Percentiles rank a stretch among this genome's conserved stretches.
phyloP scores from a whole-genome alignment of 2,113 vertebrate species.

The Dasyornis broadbenti region DNA sequence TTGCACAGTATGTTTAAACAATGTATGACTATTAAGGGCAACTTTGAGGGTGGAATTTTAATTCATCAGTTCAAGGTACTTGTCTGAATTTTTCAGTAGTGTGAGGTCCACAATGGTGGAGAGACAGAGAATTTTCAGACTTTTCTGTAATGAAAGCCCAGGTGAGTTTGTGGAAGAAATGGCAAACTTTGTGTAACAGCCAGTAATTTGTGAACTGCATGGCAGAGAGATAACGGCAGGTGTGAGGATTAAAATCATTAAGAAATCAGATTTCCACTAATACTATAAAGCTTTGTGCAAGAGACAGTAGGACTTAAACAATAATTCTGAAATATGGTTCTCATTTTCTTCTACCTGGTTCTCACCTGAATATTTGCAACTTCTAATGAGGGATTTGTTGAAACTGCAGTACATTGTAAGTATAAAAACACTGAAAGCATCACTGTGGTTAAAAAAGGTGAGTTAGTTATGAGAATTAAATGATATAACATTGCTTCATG shows the following conservation, averaged over 20 bases:
- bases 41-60: conserved; percentile 26
- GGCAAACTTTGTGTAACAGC: neutral
- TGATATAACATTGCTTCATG: neutral
- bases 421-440: neutral
- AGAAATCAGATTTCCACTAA: neutral
- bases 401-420: neutral
- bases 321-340: neutral
- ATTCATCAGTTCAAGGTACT: neutral
- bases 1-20: conserved; percentile 61
- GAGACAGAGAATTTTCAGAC: neutral
- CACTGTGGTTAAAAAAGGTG: neutral
- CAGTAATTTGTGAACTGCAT: neutral
- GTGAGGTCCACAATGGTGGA: neutral
- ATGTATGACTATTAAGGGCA: neutral
- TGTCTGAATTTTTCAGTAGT: neutral
- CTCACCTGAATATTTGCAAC: neutral
- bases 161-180: neutral
- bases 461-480: neutral
- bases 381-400: neutral
- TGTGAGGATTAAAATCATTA: neutral
- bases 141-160: neutral
- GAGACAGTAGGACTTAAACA: neutral
- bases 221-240: neutral
- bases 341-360: neutral
- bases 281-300: neutral